phyloP scores from a whole-genome alignment of 2,888 invertebrate species.

The Thera obeliscata region DNA sequence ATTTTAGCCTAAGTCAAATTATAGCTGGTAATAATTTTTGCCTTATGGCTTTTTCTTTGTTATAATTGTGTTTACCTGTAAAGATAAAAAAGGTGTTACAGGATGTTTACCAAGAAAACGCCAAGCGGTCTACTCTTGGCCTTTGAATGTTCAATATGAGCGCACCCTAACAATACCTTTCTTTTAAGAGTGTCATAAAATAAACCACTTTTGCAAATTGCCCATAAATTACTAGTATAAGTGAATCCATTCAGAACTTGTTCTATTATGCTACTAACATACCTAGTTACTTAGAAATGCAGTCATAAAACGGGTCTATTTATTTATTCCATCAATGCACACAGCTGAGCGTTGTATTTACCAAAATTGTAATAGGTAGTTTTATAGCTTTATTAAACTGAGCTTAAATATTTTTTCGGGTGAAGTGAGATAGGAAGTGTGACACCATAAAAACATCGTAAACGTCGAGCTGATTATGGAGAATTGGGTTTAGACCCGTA shows the following conservation, averaged over 20 bases:
- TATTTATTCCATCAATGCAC: constrained; percentile 10
- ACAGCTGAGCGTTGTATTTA: constrained; percentile 15
- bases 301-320: constrained; percentile 14
- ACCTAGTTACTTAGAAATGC: constrained; percentile 33
- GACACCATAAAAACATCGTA: constrained; percentile 41
- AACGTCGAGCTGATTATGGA: constrained; percentile 29
- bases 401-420: constrained; percentile 38
- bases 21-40: not conserved
- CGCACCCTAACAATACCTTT: constrained; percentile 46
- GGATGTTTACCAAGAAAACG: constrained; percentile 9
- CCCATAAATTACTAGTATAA: constrained; percentile 69
- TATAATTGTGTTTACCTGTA: constrained; percentile 11
- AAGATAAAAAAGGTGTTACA: constrained; percentile 7
- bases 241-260: constrained; percentile 59
- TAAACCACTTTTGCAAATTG: constrained; percentile 75
- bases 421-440: constrained; percentile 33
- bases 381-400: constrained; percentile 39
- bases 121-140: constrained; percentile 11
- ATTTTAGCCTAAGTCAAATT: not conserved
- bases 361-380: constrained; percentile 29
- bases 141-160: constrained; percentile 37
- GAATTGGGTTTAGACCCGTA: constrained; percentile 3
- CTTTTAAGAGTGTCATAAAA: constrained; percentile 55
- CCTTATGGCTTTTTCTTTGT: not conserved
- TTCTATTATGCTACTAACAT: constrained; percentile 51